phyloP scores from a whole-genome alignment of 2,797 vertebrate genomes.

The Siniperca scherzeri region DNA sequence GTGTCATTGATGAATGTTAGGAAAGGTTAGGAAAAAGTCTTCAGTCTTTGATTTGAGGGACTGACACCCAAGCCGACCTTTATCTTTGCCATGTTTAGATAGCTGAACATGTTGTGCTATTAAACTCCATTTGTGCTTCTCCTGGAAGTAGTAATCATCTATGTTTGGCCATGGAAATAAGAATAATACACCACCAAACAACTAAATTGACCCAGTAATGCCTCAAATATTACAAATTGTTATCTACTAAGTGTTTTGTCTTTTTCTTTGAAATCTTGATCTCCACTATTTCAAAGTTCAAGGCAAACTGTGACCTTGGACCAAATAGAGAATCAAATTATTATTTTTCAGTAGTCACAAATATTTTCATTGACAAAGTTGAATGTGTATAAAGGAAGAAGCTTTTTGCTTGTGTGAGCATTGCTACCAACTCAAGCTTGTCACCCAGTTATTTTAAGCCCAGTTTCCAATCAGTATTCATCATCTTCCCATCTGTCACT shows the following conservation, averaged over 20 bases:
- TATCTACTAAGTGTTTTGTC: not conserved
- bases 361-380: conserved; percentile 15
- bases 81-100: conserved; percentile 7
- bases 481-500: conserved; percentile 73
- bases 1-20: conserved; percentile 3
- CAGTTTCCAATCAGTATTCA: conserved; percentile 58
- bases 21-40: not conserved
- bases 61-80: not conserved
- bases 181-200: not conserved
- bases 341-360: conserved; percentile 2
- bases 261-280: not conserved
- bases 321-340: not conserved
- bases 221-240: not conserved
- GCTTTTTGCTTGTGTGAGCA: conserved; percentile 21
- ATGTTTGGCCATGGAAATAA: not conserved
- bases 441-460: conserved; percentile 45
- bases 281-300: not conserved
- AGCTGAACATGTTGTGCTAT: not conserved
- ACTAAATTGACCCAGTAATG: not conserved
- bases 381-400: not conserved
- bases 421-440: conserved; percentile 16
- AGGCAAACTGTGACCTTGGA: not conserved
- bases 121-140: not conserved
- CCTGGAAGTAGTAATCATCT: not conserved
- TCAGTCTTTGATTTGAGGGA: not conserved